Percentiles rank a stretch among this genome's conserved stretches.
These are phyloP conservation scores for Eubucco bourcierii DNA, from an alignment of 2,113 vertebrate genomes.

Conservation along the genomic window DNA sequence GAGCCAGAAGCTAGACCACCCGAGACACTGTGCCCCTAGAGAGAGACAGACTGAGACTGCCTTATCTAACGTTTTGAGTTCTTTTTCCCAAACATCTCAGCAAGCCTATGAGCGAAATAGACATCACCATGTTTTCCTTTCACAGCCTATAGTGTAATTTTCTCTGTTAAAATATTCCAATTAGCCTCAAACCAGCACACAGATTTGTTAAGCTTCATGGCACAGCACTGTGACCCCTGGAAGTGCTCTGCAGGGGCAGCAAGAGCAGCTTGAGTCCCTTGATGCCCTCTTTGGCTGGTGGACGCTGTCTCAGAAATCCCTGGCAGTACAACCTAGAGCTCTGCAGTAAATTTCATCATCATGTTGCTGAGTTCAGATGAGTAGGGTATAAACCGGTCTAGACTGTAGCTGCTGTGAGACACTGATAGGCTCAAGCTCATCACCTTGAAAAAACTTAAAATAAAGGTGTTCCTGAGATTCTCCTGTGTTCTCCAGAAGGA, in stretches of 20 bases:
- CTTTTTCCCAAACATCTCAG: too few relatives aligned
- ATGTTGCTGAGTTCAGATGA: not conserved
- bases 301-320: not conserved
- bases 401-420: not conserved
- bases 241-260: not conserved
- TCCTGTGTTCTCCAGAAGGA: not conserved
- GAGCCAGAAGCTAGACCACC: too few relatives aligned
- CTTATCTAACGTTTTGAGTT: too few relatives aligned
- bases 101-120: too few relatives aligned
- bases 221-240: not conserved
- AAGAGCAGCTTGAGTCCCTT: not conserved
- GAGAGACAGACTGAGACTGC: too few relatives aligned
- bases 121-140: too few relatives aligned
- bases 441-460: not conserved
- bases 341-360: not conserved
- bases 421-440: not conserved
- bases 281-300: fast-evolving
- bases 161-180: too few relatives aligned
- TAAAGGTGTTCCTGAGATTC: not conserved
- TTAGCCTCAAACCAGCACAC: too few relatives aligned
- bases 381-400: not conserved
- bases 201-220: not conserved
- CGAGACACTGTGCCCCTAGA: too few relatives aligned
- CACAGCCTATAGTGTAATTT: too few relatives aligned
- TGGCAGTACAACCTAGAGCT: not conserved